Evolutionary conservation across 1,140 invertebrate species (phyloP).

Genomic region (Drosophila micromelanica): DNA sequence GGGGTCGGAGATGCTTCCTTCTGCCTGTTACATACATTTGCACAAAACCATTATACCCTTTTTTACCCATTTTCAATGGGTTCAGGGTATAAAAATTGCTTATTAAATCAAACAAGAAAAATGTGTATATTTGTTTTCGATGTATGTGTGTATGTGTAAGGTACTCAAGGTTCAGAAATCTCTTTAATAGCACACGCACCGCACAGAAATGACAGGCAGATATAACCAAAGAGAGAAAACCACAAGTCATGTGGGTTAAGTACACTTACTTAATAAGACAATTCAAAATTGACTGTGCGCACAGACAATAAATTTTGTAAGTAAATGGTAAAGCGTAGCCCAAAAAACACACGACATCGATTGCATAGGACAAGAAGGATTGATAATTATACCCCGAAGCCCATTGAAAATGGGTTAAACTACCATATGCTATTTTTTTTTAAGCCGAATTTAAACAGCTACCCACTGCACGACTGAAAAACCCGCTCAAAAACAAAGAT

Average conservation of each 20-base stretch:
- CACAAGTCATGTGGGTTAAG: constrained; percentile 81
- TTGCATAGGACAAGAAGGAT: constrained; percentile 44
- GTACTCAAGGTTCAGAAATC: constrained; percentile 81
- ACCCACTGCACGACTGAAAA: constrained; percentile 42
- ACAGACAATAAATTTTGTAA: constrained; percentile 67
- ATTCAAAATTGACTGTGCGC: constrained; percentile 72
- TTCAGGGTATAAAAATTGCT: constrained; percentile 71
- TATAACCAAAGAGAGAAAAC: constrained; percentile 56
- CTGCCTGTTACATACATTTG: too few relatives aligned
- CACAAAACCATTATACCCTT: too few relatives aligned
- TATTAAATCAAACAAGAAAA: constrained; percentile 61
- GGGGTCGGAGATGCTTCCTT: too few relatives aligned
- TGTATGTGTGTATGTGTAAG: constrained; percentile 41
- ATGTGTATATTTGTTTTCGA: constrained; percentile 33
- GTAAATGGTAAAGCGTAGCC: constrained; percentile 64
- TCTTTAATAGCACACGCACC: constrained; percentile 60
- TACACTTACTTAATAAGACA: constrained; percentile 81
- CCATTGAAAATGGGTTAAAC: background rate
- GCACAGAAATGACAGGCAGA: constrained; percentile 59
- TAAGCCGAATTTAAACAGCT: constrained; percentile 9
- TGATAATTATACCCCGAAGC: constrained; percentile 1
- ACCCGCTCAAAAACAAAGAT: constrained; percentile 30
- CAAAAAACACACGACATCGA: constrained; percentile 14
- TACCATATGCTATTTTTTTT: background rate
- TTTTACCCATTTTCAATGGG: too few relatives aligned